Conservation (phyloP, 2,113 vertebrate genomes). For the Canis aureus region DNA sequence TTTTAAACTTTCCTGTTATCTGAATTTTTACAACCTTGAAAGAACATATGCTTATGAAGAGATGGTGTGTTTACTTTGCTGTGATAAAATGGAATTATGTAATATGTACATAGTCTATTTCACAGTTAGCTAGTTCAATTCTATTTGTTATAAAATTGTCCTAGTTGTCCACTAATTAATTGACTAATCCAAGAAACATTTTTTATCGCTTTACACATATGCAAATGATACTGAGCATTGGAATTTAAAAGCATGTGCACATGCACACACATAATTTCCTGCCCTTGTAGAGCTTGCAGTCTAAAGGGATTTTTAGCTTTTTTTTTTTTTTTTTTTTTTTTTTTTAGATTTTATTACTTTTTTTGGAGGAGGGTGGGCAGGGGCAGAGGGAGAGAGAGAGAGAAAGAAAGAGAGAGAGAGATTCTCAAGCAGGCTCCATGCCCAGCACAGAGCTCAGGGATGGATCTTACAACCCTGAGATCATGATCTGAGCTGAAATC, state of each 20-base stretch:
- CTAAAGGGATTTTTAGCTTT: neutral
- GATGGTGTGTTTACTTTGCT: neutral
- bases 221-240: neutral
- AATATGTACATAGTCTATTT: neutral
- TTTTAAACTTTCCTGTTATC: neutral
- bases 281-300: neutral
- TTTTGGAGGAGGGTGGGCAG: too few relatives aligned
- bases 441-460: too few relatives aligned
- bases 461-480: too few relatives aligned
- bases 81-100: neutral
- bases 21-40: constrained; percentile 15
- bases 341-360: too few relatives aligned
- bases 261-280: neutral
- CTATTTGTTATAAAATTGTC: neutral
- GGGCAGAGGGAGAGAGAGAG: too few relatives aligned
- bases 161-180: constrained; percentile 14
- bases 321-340: too few relatives aligned
- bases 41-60: neutral
- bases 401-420: too few relatives aligned
- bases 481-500: too few relatives aligned
- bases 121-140: constrained; percentile 28
- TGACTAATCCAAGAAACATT: constrained; percentile 8
- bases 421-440: too few relatives aligned
- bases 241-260: neutral
- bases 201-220: constrained; percentile 1